Conservation (phyloP, 53 echinoderm and acorn worm species). For the Luidia sarsii region DNA sequence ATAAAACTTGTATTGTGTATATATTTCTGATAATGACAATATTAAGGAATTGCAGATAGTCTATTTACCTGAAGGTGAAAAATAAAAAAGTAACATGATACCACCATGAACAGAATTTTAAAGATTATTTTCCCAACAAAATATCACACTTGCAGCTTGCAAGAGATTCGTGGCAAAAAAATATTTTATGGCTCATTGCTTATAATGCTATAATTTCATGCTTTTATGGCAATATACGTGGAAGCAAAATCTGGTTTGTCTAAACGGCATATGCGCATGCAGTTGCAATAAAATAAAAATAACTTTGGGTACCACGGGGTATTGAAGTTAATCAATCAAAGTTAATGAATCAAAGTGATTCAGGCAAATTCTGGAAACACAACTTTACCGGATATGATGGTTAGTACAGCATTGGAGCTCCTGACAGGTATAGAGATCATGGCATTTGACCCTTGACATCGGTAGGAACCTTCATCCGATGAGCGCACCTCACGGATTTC, state of each 20-base stretch:
- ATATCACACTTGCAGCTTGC: background rate
- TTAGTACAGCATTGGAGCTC: slow-evolving; percentile 53
- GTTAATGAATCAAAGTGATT: too few species aligned
- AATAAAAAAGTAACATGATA: too few species aligned
- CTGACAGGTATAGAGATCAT: slow-evolving; percentile 3
- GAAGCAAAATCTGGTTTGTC: too few species aligned
- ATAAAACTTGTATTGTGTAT: too few species aligned
- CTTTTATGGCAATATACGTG: too few species aligned
- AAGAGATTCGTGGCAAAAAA: background rate
- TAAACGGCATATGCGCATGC: too few species aligned
- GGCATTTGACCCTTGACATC: slow-evolving; percentile 67
- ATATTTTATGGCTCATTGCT: background rate
- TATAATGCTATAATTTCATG: background rate
- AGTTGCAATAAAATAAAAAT: background rate
- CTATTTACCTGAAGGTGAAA: too few species aligned
- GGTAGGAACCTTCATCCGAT: slow-evolving; percentile 61
- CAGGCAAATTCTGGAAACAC: too few species aligned
- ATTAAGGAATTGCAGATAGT: too few species aligned
- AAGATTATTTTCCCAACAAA: background rate
- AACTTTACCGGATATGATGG: slow-evolving; percentile 46
- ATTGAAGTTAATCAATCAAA: background rate
- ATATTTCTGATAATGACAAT: too few species aligned
- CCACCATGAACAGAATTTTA: too few species aligned
- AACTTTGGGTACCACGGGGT: background rate
- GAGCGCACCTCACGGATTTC: slow-evolving; percentile 78